Conservation (phyloP, 1,140 invertebrate species). For the Drosophila insularis region DNA sequence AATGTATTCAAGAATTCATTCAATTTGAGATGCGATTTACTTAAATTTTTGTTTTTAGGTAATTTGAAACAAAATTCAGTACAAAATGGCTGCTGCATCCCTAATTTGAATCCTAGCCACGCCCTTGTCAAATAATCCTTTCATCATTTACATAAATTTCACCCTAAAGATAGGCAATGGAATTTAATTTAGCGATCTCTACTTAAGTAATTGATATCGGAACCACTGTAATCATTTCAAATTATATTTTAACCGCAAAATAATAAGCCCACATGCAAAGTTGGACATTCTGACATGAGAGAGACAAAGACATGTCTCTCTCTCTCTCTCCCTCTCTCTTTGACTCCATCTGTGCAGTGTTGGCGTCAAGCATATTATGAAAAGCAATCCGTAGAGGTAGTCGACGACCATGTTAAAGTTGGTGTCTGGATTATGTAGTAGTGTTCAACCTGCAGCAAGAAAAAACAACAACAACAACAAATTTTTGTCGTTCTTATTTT, state of each 20-base stretch:
- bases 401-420: slow-evolving; percentile 28
- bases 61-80: too few species aligned
- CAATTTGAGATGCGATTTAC: too few species aligned
- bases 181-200: not conserved
- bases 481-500: slow-evolving; percentile 29
- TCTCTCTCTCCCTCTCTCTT: slow-evolving; percentile 21
- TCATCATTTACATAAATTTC: too few species aligned
- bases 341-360: slow-evolving; percentile 33
- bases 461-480: slow-evolving; percentile 3
- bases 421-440: slow-evolving; percentile 28
- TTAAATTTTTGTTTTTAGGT: too few species aligned
- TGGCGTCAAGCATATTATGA: slow-evolving; percentile 68
- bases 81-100: too few species aligned
- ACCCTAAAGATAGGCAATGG: not conserved
- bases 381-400: slow-evolving; percentile 40
- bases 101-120: too few species aligned
- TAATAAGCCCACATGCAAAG: slow-evolving; percentile 69
- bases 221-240: slow-evolving; percentile 46
- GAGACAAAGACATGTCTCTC: too few species aligned
- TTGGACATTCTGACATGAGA: slow-evolving; percentile 20
- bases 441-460: slow-evolving; percentile 47
- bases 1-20: too few species aligned
- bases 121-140: too few species aligned
- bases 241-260: slow-evolving; percentile 36
- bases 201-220: not conserved